Evolutionary conservation across 1,140 invertebrate species (phyloP).

Genomic region (Orius insidiosus): DNA sequence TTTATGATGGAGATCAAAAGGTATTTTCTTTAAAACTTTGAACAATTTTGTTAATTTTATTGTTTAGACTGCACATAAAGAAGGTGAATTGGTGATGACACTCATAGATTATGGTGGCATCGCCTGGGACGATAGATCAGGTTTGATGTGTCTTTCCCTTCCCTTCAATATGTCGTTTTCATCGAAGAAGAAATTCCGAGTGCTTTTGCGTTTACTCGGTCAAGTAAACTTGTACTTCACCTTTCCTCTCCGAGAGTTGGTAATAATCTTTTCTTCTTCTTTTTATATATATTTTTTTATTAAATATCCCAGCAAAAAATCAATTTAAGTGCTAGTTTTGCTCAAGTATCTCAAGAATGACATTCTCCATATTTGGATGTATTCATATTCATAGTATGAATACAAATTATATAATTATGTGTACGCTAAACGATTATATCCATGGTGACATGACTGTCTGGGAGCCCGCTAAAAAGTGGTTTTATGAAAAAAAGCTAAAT

Average conservation of each 20-base stretch:
- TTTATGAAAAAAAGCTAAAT: too few relatives aligned
- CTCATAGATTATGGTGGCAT: background rate
- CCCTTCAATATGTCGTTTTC: constrained; percentile 51
- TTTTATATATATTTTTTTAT: too few relatives aligned
- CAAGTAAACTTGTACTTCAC: constrained; percentile 66
- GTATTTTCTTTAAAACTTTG: constrained; percentile 33
- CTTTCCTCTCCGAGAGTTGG: constrained; percentile 43
- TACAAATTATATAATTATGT: background rate
- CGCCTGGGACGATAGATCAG: constrained; percentile 22
- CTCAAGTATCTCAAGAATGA: background rate
- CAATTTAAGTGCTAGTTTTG: background rate
- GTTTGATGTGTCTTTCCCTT: constrained; percentile 47
- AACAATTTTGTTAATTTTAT: constrained; percentile 17
- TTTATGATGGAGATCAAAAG: constrained; percentile 79
- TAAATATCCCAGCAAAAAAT: too few relatives aligned
- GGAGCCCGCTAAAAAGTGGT: background rate
- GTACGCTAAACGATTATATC: background rate
- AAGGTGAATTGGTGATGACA: background rate
- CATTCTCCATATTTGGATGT: too few relatives aligned
- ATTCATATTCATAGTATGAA: background rate
- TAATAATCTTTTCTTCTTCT: constrained; percentile 21
- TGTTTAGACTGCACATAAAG: background rate
- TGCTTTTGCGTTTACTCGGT: constrained; percentile 54
- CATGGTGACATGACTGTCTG: background rate
- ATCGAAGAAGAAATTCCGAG: constrained; percentile 58